phyloP scores from a whole-genome alignment of 2,113 vertebrate genomes.

The Centropristis striata region DNA sequence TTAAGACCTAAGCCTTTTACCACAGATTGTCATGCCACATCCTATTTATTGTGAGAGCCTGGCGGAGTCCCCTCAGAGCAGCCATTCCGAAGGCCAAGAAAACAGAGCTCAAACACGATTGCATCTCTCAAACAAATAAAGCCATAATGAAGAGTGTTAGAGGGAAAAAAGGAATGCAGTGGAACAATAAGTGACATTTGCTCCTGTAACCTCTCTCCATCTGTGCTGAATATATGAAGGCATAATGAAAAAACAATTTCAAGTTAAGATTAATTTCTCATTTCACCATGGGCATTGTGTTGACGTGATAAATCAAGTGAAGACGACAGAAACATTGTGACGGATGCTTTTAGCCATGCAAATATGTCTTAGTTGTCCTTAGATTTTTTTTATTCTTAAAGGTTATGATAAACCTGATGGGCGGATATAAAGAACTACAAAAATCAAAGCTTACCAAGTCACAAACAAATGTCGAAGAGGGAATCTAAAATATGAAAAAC shows the following conservation, averaged over 20 bases:
- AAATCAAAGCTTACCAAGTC: neutral
- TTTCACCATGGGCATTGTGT: constrained; percentile 41
- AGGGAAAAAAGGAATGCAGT: constrained; percentile 24
- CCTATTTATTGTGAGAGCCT: constrained; percentile 70
- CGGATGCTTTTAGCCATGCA: constrained; percentile 45
- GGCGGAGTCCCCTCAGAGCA: constrained; percentile 51
- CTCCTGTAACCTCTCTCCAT: constrained; percentile 59
- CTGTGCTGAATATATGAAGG: constrained; percentile 32
- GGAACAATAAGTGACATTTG: constrained; percentile 77
- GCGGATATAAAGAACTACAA: neutral
- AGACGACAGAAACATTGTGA: constrained; percentile 16
- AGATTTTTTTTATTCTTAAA: neutral
- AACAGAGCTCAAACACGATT: constrained; percentile 45
- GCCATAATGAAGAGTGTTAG: constrained; percentile 64
- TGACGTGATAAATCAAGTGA: constrained; percentile 50
- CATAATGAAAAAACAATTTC: constrained; percentile 76
- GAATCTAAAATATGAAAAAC: constrained; percentile 1
- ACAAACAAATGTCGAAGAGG: constrained; percentile 2
- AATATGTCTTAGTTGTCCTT: constrained; percentile 15
- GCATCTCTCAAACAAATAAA: constrained; percentile 71
- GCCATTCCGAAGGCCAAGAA: constrained; percentile 29
- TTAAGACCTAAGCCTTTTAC: constrained; percentile 70
- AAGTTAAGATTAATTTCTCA: constrained; percentile 73
- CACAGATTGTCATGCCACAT: constrained; percentile 79
- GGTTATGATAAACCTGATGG: neutral